Percentiles rank a stretch among this genome's conserved stretches.
These are phyloP conservation scores for Acronicta psi DNA, from an alignment of 2,888 invertebrate species.

Conservation along the genomic window DNA sequence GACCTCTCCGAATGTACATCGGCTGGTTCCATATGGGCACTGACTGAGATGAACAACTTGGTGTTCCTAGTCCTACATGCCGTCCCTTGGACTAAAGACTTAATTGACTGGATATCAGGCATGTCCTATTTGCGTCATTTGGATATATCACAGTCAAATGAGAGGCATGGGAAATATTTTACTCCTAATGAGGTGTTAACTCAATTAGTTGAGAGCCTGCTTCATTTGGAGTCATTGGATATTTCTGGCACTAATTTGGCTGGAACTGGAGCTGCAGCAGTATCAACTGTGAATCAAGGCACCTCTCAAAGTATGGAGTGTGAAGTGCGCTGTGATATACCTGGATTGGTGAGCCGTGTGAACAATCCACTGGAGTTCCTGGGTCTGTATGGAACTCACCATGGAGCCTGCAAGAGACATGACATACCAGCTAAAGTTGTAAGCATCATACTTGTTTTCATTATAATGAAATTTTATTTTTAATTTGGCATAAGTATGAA, in stretches of 20 bases:
- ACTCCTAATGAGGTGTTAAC: slow-evolving; percentile 93
- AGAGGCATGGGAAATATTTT: slow-evolving; percentile 92
- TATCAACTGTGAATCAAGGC: slow-evolving; percentile 62
- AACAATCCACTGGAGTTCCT: slow-evolving; percentile 95
- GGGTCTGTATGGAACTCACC: slow-evolving; percentile 96
- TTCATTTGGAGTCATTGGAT: slow-evolving; percentile 94
- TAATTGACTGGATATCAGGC: slow-evolving; percentile 90
- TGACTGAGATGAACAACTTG: slow-evolving; percentile 91
- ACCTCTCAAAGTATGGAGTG: slow-evolving; percentile 62
- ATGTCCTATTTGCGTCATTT: slow-evolving; percentile 91
- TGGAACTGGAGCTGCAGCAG: slow-evolving; percentile 93
- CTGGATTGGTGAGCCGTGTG: slow-evolving; percentile 94
- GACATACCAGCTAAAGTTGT: slow-evolving; percentile 97
- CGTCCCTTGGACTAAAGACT: slow-evolving; percentile 91
- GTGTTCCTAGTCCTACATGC: slow-evolving; percentile 94
- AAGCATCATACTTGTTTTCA: slow-evolving; percentile 59
- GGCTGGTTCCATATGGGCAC: slow-evolving; percentile 91
- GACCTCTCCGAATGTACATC: slow-evolving; percentile 92
- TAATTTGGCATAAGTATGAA: no score
- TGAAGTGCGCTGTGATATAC: slow-evolving; percentile 92
- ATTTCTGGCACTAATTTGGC: slow-evolving; percentile 99
- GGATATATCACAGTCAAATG: slow-evolving; percentile 94
- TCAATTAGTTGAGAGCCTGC: slow-evolving; percentile 92
- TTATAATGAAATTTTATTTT: not conserved
- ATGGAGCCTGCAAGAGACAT: slow-evolving; percentile 96